phyloP scores from a whole-genome alignment of 2,888 invertebrate species.

The Parnassius glacialis region DNA sequence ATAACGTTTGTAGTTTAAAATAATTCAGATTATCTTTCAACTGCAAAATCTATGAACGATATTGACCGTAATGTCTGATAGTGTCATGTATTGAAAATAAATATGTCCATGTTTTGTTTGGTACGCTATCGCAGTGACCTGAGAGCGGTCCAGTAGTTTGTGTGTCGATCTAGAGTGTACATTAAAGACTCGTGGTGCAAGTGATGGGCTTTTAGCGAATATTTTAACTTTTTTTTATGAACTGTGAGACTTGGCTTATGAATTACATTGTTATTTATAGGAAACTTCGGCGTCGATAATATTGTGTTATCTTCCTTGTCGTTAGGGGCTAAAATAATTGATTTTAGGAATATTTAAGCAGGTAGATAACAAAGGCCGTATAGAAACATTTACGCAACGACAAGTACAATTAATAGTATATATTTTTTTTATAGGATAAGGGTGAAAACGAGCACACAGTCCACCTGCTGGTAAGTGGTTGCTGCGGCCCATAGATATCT shows the following conservation, averaged over 20 bases:
- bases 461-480: no score
- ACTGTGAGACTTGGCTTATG: not conserved
- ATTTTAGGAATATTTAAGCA: no score
- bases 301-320: no score
- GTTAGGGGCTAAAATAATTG: no score
- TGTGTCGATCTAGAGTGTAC: conserved; percentile 38
- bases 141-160: conserved; percentile 31
- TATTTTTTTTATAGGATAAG: no score
- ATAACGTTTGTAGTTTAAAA: conserved; percentile 2
- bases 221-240: not conserved
- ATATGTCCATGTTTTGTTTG: conserved; percentile 30
- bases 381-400: no score
- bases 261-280: no score
- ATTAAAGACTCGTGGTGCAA: conserved; percentile 32
- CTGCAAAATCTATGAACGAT: conserved; percentile 24
- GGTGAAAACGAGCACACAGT: no score
- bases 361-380: no score
- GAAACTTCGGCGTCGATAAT: no score
- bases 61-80: conserved; percentile 24
- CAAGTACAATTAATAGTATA: no score
- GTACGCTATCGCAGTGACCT: conserved; percentile 32
- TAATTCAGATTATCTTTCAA: conserved; percentile 12
- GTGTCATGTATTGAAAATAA: conserved; percentile 25
- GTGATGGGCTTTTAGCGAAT: conserved; percentile 9
- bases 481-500: no score